Evolutionary conservation across 2,797 vertebrate genomes (phyloP), one percentile per base, ranked within the genome.

Genomic region (Hippocampus kuda): DNA sequence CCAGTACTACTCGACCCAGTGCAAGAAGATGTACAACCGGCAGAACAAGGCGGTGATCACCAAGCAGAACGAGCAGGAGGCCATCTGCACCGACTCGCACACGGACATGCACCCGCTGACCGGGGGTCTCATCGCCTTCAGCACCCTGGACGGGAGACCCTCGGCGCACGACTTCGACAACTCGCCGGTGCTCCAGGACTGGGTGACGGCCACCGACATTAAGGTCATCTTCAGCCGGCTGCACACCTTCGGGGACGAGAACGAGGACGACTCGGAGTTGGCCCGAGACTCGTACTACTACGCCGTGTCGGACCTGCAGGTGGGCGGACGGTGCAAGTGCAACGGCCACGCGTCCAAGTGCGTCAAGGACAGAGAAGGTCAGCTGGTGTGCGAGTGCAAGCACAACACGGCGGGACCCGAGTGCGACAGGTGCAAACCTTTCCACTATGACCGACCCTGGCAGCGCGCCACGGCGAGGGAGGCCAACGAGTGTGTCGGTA

Each of bases 161-260:
- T 96, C 97, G 18, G 97, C 97, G 72, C 96, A 99, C 90, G 97
- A 99, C 91, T 99, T 99, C 85, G 97, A 98, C 88, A 99, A 97
- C 89, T 98, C 95, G 27, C 97, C 97, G 0, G 97, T 99, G 75
- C 92, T 99, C 82, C 97, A 99, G 91, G 97, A 99, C 92, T 99
- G 97, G 97, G 97, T 99, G 78, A 99, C 97, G 44, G 97, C 97
- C 89, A 99, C 97, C 34, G 96, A 99, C 86, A 94, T 99, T 90
- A 93, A 94, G 79, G 97, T 99, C 87, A 91, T 92, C 76, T 98
- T 99, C 89, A 95, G 92, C 79, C 94, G 95, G 72, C 90, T 98
- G 56, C 96, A 98, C 89, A 98, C 96, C 1, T 96, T 98, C 85
- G 96, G 97, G 27, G 95, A 99, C 81, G 97, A 99, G 89, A 97